These are phyloP conservation scores for Neuroscelio doddi DNA, from an alignment of 2,888 invertebrate species.

Conservation along the genomic window DNA sequence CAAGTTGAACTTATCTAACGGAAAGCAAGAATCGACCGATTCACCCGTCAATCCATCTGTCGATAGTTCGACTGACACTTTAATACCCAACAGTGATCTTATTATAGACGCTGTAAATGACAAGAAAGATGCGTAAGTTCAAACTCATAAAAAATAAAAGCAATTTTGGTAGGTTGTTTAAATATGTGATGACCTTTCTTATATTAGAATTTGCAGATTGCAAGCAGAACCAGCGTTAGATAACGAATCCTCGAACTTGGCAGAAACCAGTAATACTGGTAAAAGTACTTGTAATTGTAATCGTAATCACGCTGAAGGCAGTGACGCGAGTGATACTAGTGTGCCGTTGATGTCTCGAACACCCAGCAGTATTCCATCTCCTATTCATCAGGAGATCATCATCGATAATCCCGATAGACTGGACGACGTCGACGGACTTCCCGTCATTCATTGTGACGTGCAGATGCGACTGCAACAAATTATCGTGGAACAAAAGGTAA, in stretches of 20 bases:
- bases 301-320: constrained; percentile 62
- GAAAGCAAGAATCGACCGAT: constrained; percentile 59
- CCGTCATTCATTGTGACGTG: constrained; percentile 80
- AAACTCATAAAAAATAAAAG: background rate
- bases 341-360: constrained; percentile 75
- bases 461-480: constrained; percentile 88
- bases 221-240: constrained; percentile 52
- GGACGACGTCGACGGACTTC: constrained; percentile 83
- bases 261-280: background rate
- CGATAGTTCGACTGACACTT: constrained; percentile 75
- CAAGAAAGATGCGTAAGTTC: constrained; percentile 62
- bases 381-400: constrained; percentile 69
- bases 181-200: background rate
- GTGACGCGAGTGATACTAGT: constrained; percentile 66
- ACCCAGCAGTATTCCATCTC: constrained; percentile 77
- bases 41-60: constrained; percentile 68
- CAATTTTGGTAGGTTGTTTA: background rate
- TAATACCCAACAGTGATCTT: constrained; percentile 70
- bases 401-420: constrained; percentile 69
- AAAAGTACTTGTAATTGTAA: constrained; percentile 57
- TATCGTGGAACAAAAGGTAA: constrained; percentile 85
- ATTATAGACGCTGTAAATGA: constrained; percentile 47
- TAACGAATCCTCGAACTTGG: constrained; percentile 43
- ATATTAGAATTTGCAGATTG: constrained; percentile 44
- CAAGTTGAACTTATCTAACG: constrained; percentile 54